Base-by-base conservation (phyloP, 2,113 vertebrate species). In the Isichthys henryi region DNA sequence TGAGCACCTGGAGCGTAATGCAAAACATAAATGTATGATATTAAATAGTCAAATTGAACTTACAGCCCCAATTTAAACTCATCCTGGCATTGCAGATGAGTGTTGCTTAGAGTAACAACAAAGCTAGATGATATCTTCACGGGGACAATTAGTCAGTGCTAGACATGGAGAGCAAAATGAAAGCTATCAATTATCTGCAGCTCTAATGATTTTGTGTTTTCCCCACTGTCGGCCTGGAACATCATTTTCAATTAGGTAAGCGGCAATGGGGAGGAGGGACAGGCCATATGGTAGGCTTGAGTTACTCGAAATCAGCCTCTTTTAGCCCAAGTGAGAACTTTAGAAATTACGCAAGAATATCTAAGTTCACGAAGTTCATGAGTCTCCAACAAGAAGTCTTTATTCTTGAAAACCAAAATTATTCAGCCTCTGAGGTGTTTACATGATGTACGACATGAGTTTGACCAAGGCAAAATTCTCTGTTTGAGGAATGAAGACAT, bases 241-340 rank as follows among this genome's bases (percentile, higher is more conserved):
- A 89, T 89, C 35, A 89, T 89, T 84, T 83, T 89, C 77, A 84
- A 62, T 89, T 58, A 89, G 88, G 80, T 27, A 89, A 84, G 80
- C n/a, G n/a, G 53, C 21, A 85, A 62, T 27, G 80, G 21, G 35
- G 88, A 27, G 39, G 39, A 52, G 88, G 53, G 56, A 17, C 8
- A 9, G 43, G 49, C 74, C 74, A 45, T 31, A 46, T 88, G 88
- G 88, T 13, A 13, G 31, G 31, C 17, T 15, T 50, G 31, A 35
- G 77, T 49, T 23, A 19, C 50, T 84, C 50, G 39, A 85, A 23
- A 50, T n/a, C 35, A 58, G 3, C 43, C 88, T 62, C 39, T 45
- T 89, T 84, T 46, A 84, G 39, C 52, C 88, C 52, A 56, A 48
- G 19, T 31, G 88, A 84, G 77, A 53, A 58, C 52, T 46, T 53